A percentile compares a stretch with the other conserved stretches of the same genome.
These are phyloP conservation scores for Mycteria americana DNA, from an alignment of 2,797 vertebrate genomes.

Conservation along the genomic window DNA sequence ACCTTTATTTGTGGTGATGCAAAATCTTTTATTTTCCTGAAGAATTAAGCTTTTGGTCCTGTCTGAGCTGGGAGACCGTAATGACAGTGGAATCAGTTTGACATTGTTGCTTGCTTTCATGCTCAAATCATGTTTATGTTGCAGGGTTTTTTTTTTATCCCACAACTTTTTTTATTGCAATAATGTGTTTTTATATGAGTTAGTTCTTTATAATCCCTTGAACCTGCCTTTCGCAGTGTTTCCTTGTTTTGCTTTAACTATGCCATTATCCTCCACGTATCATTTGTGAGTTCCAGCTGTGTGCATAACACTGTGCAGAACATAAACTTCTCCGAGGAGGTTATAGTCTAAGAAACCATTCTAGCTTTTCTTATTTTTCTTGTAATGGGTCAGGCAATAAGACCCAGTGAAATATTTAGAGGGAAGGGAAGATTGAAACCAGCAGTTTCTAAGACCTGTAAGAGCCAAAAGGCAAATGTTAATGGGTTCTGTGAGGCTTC, in stretches of 20 bases:
- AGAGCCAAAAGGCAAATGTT: constrained; percentile 55
- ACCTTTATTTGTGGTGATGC: background rate
- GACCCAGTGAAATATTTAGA: constrained; percentile 49
- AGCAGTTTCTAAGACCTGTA: constrained; percentile 9
- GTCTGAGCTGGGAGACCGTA: background rate
- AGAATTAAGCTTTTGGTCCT: background rate
- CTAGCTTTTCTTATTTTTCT: constrained; percentile 56
- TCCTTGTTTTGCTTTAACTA: constrained; percentile 41
- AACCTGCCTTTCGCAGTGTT: constrained; percentile 16
- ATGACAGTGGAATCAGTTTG: background rate
- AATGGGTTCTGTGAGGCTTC: constrained; percentile 57
- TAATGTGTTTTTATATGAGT: background rate
- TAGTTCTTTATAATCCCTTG: constrained; percentile 27
- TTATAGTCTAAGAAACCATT: constrained; percentile 43
- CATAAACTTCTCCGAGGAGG: constrained; percentile 18
- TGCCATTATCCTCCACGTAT: constrained; percentile 30
- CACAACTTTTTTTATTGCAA: background rate
- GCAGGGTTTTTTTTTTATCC: background rate
- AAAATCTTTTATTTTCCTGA: background rate
- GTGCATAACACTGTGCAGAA: constrained; percentile 24
- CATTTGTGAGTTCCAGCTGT: constrained; percentile 58
- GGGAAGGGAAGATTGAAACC: constrained; percentile 40
- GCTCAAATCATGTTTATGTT: background rate
- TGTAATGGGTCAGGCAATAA: constrained; percentile 45
- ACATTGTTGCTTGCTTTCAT: background rate